These are phyloP conservation scores for Carassius carassius DNA, from an alignment of 2,113 vertebrate genomes.

Conservation along the genomic window DNA sequence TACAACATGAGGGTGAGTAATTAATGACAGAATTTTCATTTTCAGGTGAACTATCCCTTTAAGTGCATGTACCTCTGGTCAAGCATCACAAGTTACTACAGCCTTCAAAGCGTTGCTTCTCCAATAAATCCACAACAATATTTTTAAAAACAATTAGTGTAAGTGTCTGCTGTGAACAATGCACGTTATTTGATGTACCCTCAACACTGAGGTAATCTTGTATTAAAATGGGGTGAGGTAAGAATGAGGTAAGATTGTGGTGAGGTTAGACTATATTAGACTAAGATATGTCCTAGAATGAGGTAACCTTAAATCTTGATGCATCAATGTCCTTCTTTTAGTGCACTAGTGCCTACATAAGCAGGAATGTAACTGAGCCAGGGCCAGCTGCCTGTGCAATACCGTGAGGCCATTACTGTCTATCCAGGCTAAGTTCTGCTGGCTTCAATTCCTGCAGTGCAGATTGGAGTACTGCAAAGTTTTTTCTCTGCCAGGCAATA, in stretches of 20 bases:
- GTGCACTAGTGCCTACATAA: conserved; percentile 13
- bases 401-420: conserved; percentile 44
- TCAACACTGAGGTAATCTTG: conserved; percentile 20
- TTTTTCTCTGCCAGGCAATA: conserved; percentile 33
- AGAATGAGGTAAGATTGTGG: conserved; percentile 13
- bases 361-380: neutral
- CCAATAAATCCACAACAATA: neutral
- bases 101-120: neutral
- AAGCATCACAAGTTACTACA: neutral
- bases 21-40: too few species aligned
- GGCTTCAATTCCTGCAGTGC: conserved; percentile 49
- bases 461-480: conserved; percentile 56
- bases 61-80: too few species aligned
- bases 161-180: neutral
- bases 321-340: neutral
- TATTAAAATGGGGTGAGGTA: neutral
- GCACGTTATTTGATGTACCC: neutral
- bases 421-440: conserved; percentile 30
- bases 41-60: too few species aligned
- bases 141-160: neutral
- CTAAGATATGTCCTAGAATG: neutral
- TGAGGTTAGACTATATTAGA: conserved; percentile 12
- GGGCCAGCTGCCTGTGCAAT: conserved; percentile 35
- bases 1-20: too few species aligned
- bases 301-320: neutral